Percentiles rank a stretch among this genome's conserved stretches.
Conservation (phyloP, 2,888 invertebrate species). For the Eupeodes luniger region DNA sequence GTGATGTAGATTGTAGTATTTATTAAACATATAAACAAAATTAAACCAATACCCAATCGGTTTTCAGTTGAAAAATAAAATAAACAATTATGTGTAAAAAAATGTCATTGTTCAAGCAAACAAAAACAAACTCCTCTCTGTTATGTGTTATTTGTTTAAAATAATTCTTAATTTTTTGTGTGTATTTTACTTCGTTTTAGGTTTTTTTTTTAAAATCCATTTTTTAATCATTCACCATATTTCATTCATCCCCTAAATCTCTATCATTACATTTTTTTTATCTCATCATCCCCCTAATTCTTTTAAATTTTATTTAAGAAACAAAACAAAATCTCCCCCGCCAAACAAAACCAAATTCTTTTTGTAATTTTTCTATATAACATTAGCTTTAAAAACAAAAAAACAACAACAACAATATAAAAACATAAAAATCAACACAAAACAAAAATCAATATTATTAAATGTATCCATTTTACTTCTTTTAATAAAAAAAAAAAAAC, state of each 20-base stretch:
- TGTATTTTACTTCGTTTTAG: slow-evolving; percentile 51
- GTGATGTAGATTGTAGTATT: slow-evolving; percentile 78
- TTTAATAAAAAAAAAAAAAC: not conserved
- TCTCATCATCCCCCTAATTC: slow-evolving; percentile 40
- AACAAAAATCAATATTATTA: slow-evolving; percentile 60
- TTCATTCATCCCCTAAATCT: slow-evolving; percentile 51
- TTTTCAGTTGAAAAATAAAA: slow-evolving; percentile 70
- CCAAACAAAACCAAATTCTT: slow-evolving; percentile 71
- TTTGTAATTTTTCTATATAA: slow-evolving; percentile 76
- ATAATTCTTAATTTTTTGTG: slow-evolving; percentile 50
- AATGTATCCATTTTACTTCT: slow-evolving; percentile 55
- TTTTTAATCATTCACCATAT: slow-evolving; percentile 30
- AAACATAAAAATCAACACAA: slow-evolving; percentile 30
- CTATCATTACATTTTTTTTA: slow-evolving; percentile 6
- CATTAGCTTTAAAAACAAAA: slow-evolving; percentile 70
- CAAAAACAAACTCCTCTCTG: slow-evolving; percentile 67
- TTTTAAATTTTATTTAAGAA: slow-evolving; percentile 28
- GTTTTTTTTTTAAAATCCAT: not conserved
- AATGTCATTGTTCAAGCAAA: slow-evolving; percentile 63
- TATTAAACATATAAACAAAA: slow-evolving; percentile 76
- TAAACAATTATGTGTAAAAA: slow-evolving; percentile 59
- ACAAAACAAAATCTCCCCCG: slow-evolving; percentile 64
- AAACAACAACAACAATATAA: slow-evolving; percentile 42
- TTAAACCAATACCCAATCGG: slow-evolving; percentile 71
- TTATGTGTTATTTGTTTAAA: slow-evolving; percentile 73